Evolutionary conservation across 2,113 vertebrate species (phyloP), one percentile per base, ranked within the genome.

Genomic region (Erythrocercus mccallii): DNA sequence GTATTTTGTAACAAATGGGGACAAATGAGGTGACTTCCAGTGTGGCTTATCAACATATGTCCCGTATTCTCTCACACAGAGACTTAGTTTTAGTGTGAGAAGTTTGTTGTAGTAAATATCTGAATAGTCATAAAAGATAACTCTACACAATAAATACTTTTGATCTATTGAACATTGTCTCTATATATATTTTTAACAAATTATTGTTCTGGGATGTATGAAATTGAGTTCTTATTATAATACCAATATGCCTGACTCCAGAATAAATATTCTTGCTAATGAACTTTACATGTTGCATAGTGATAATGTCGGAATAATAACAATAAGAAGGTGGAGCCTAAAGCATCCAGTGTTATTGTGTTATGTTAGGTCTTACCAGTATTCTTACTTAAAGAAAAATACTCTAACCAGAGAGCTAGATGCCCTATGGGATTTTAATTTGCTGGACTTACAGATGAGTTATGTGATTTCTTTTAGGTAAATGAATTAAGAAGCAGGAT

Each of bases 201-300:
- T 96, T 91, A 81, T 93, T 92, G 45, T 72, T 90, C 64, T 72
- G 64, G 64, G 71, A 81, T 83, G 38, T 95, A 92, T 91, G 85
- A 95, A 96, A 95, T 94, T 61, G 66, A 86, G 74, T 95, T 91
- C 53, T 89, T 95, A 76, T 72, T 93, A 72, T 73, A 94, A 92
- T 92, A 95, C 69, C 57, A 88, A 66, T 93, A 92, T 64, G 35
- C 42, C 64, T 96, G 56, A 91, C 83, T 95, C 78, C n/a, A 83
- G 68, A 92, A 94, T 94, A 96, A 96, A 96, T 96, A 93, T 89
- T 89, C 45, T 77, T 95, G 37, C 71, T 96, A 92, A 92, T 91
- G 71, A 95, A 88, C 81, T 89, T 97, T 81, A 93, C 85, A 79
- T 86, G 30, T 81, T 94, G 61, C 70, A 28, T 45, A 76, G 61